Conservation (phyloP, 2,888 invertebrate genomes). For the Cetonia aurata region DNA sequence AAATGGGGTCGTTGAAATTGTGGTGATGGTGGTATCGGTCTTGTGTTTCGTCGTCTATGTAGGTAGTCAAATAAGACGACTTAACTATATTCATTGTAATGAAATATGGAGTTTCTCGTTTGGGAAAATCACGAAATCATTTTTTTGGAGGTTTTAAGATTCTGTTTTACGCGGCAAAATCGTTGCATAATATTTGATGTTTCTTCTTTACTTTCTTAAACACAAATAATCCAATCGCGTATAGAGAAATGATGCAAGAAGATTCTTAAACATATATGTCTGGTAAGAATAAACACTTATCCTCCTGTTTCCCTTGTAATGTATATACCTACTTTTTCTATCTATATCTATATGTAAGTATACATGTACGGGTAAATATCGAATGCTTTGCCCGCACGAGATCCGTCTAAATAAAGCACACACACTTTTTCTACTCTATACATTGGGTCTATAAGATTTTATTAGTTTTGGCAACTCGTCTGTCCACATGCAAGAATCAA, state of each 20-base stretch:
- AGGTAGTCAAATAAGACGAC: conserved; percentile 57
- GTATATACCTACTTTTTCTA: conserved; percentile 7
- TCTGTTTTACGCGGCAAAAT: too few relatives aligned
- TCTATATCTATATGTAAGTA: conserved; percentile 5
- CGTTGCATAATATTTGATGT: too few relatives aligned
- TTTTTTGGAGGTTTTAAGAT: not conserved
- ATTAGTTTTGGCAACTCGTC: conserved; percentile 37
- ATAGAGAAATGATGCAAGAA: too few relatives aligned
- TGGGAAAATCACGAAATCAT: not conserved
- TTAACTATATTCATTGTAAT: conserved; percentile 59
- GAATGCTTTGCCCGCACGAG: conserved; percentile 5
- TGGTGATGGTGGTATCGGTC: conserved; percentile 45
- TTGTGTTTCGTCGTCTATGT: conserved; percentile 49
- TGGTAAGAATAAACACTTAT: too few relatives aligned
- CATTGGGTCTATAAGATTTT: not conserved
- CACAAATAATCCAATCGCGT: too few relatives aligned
- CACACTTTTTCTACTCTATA: conserved; percentile 10
- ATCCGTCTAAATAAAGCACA: conserved; percentile 12
- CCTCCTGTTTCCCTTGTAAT: too few relatives aligned
- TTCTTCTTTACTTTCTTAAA: too few relatives aligned
- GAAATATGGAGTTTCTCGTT: not conserved
- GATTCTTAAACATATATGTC: too few relatives aligned
- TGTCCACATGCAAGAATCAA: conserved; percentile 3
- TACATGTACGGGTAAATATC: conserved; percentile 34
- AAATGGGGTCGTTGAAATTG: conserved; percentile 43